Percentiles rank a stretch among this genome's conserved stretches.
Evolutionary conservation across 1,140 invertebrate species (phyloP).

Genomic region (Phymorhynchus buccinoides): DNA sequence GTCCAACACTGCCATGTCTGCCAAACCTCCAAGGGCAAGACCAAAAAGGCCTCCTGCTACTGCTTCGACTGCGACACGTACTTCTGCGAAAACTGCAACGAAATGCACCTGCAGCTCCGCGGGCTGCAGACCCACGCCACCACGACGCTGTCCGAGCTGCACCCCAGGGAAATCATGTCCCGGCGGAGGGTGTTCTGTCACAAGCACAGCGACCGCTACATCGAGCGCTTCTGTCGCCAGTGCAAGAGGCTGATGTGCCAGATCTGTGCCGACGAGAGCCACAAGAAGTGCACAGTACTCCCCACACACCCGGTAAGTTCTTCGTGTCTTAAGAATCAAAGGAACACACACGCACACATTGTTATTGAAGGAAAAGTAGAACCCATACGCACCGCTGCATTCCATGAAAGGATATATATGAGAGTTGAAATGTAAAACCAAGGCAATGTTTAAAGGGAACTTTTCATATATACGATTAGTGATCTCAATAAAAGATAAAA

Average conservation of each 20-base stretch:
- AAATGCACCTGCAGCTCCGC: conserved; percentile 38
- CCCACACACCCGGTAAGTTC: conserved; percentile 12
- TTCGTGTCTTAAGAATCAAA: too few relatives aligned
- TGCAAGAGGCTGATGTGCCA: conserved; percentile 14
- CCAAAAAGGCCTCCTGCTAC: conserved; percentile 14
- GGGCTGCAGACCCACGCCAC: conserved; percentile 26
- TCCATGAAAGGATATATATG: too few relatives aligned
- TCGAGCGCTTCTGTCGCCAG: conserved; percentile 31
- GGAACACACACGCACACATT: too few relatives aligned
- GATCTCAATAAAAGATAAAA: too few relatives aligned
- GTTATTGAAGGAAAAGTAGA: too few relatives aligned
- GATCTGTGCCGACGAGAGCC: conserved; percentile 25
- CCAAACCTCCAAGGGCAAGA: conserved; percentile 17
- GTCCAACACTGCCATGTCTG: conserved; percentile 40
- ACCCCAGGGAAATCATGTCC: conserved; percentile 26
- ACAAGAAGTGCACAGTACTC: conserved; percentile 17
- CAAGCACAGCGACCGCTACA: conserved; percentile 11
- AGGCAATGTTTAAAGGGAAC: too few relatives aligned
- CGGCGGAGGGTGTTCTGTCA: neutral
- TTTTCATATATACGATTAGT: too few relatives aligned
- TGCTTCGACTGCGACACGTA: conserved; percentile 43
- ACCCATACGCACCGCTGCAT: too few relatives aligned
- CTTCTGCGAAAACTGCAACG: conserved; percentile 35
- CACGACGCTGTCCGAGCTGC: neutral
- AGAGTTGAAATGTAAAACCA: too few relatives aligned